phyloP scores from a whole-genome alignment of 1,140 invertebrate genomes.

The Vanessa tameamea region DNA sequence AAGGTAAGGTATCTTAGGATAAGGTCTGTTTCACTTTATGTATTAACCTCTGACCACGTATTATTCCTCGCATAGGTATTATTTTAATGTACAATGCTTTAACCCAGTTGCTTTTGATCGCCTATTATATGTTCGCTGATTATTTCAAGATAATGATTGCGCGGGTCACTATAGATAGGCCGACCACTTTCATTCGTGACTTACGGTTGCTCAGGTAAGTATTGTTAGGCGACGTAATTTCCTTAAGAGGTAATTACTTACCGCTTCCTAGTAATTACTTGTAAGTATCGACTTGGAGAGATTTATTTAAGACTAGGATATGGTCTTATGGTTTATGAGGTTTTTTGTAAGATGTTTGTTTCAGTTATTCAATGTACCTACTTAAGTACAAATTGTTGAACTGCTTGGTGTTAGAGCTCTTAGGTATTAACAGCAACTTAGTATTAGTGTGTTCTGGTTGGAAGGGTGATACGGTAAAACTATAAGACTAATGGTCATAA shows the following conservation, averaged over 20 bases:
- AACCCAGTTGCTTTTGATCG: constrained; percentile 8
- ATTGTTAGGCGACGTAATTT: constrained; percentile 51
- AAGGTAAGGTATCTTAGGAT: neutral
- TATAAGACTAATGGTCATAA: too few species aligned
- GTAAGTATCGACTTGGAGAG: constrained; percentile 32
- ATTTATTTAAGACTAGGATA: constrained; percentile 34
- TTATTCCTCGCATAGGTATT: neutral
- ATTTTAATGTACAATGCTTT: constrained; percentile 22
- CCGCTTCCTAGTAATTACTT: constrained; percentile 48
- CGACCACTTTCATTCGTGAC: constrained; percentile 52
- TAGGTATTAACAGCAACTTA: too few species aligned
- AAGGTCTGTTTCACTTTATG: neutral
- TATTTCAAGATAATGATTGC: constrained; percentile 29
- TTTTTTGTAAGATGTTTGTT: neutral
- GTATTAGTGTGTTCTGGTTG: too few species aligned
- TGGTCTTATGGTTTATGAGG: constrained; percentile 14
- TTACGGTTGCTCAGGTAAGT: constrained; percentile 42
- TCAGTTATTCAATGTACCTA: neutral
- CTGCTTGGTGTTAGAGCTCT: too few species aligned
- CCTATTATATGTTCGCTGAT: constrained; percentile 19
- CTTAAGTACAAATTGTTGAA: too few species aligned
- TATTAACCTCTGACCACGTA: constrained; percentile 7
- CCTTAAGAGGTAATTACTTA: constrained; percentile 51
- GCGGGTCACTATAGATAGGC: constrained; percentile 36
- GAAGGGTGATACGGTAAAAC: too few species aligned